Evolutionary conservation across 1,140 invertebrate genomes (phyloP), one percentile per base, ranked within the genome.

Genomic region (Danaus melanippus): DNA sequence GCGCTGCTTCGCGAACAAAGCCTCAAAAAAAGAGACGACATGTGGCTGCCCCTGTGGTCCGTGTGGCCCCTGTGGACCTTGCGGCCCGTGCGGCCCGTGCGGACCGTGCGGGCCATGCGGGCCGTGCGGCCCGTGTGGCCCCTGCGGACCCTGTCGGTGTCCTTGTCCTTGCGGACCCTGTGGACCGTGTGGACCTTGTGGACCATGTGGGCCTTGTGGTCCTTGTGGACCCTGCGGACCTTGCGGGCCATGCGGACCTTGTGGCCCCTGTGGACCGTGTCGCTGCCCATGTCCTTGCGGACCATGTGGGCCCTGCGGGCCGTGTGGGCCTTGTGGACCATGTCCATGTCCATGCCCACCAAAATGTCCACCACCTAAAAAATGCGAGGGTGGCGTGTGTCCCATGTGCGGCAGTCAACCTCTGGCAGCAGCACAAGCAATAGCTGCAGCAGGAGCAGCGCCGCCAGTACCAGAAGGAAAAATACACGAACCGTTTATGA

Each of bases 331-430:
- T 69, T 7, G 11, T 52, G 2, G 67, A 66, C 46, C 63, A 32
- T 70, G 67, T 11, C 63, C 69, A 0, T 64, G 65, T 46, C 91
- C 91, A 56, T 92, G 92, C 42, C 91, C 92, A 70, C 50, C 64
- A 11, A 57, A 62, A 54, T 46, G 60, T 57, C 44, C 56, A 11
- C 50, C 69, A 32, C 56, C 64, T 9, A 76, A 77, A 43, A 73
- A 71, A 54, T 74, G 69, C 46, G 64, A 71, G 57, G 55, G 50
- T 43, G 58, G 50, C 10, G 12, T 48, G 1, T 74, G 69, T 39
- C 59, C 70, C 8, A 12, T 52, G 2, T 68, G 67, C 46, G 60
- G 53, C 39, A 54, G 53, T 15, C 49, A 63, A 45, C 46, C 56
- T 32, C 46, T 58, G 9, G 53, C 53, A 10, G 52, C 59, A 41